Base-by-base conservation (phyloP, 2,797 vertebrate genomes). In the Lacerta agilis region DNA sequence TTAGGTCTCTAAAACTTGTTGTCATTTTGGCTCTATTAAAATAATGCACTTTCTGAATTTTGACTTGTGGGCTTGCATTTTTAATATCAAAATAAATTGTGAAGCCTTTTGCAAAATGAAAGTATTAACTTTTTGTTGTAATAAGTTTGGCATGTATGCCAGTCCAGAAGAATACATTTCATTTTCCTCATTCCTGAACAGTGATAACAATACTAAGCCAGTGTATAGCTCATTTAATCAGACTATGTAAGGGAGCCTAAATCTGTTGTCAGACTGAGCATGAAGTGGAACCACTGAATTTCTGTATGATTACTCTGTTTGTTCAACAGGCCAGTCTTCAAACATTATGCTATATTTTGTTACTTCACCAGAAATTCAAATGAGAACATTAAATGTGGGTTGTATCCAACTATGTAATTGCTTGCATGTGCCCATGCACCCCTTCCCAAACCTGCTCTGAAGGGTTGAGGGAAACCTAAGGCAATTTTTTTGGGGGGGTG, bases 361-460 rank as follows among this genome's bases (percentile, higher is more conserved):
- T 94, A 88, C 89, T 78, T 88, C 82, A 78, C 79, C 79, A 73
- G 85, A 94, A 43, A 93, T 93, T 93, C 87, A 90, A 45, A 7
- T 87, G 85, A 92, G 88, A 88, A 94, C 93, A 95, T 94, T 88
- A 95, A 94, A 93, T 89, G 27, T 84, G 76, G 86, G 73, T 81
- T 86, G 6, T 64, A 61, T 61, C 58, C 58, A 61, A 61, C 58
- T 61, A 64, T 64, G 1, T 64, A 18, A 64, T 64, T 64, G 61
- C 20, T 64, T 23, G 5, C 58, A 61, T 61, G 58, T 61, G 58
- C 18, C 18, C 18, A 4, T 20, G 0, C 5, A 64, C 61, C 17
- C 20, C 6, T 23, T 23, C 61, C 49, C 49, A 55, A 55, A 64
- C 20, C 20, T 64, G 61, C 61, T 64, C 20, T 64, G 20, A 23